phyloP scores from a whole-genome alignment of 1,140 invertebrate genomes.

The Drosophila asahinai region DNA sequence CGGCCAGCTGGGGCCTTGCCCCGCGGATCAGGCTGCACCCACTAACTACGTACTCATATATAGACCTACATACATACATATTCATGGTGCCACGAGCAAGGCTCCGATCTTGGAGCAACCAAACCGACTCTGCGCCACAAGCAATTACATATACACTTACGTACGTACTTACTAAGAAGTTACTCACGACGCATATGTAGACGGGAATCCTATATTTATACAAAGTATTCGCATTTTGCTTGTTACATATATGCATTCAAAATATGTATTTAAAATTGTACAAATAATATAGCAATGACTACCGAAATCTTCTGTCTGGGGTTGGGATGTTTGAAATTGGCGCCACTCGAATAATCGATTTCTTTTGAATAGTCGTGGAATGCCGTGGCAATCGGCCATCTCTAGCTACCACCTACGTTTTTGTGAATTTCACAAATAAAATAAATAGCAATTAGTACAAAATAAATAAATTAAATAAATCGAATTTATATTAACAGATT shows the following conservation, averaged over 20 bases:
- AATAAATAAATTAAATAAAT: no score
- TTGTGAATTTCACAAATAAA: conserved; percentile 22
- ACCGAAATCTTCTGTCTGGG: neutral
- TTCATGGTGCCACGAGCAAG: conserved; percentile 46
- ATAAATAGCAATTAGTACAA: no score
- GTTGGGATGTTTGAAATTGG: neutral
- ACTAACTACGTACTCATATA: conserved; percentile 52
- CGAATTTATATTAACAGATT: no score
- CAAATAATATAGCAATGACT: conserved; percentile 54
- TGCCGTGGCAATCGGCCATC: no score
- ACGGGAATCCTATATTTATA: conserved; percentile 78
- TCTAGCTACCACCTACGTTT: neutral
- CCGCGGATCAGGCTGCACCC: conserved; percentile 58
- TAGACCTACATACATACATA: conserved; percentile 36
- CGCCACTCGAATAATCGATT: neutral
- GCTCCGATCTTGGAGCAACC: conserved; percentile 30
- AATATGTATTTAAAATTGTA: conserved; percentile 75
- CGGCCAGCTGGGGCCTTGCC: conserved; percentile 42
- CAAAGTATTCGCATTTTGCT: conserved; percentile 79
- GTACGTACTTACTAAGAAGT: conserved; percentile 40
- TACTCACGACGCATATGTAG: conserved; percentile 48
- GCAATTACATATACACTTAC: conserved; percentile 52
- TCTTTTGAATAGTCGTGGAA: no score
- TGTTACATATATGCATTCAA: conserved; percentile 74
- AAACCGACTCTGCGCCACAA: conserved; percentile 38